Percentiles rank a stretch among this genome's conserved stretches.
Conservation (phyloP, 1,140 invertebrate genomes). For the Drosophila bocqueti region DNA sequence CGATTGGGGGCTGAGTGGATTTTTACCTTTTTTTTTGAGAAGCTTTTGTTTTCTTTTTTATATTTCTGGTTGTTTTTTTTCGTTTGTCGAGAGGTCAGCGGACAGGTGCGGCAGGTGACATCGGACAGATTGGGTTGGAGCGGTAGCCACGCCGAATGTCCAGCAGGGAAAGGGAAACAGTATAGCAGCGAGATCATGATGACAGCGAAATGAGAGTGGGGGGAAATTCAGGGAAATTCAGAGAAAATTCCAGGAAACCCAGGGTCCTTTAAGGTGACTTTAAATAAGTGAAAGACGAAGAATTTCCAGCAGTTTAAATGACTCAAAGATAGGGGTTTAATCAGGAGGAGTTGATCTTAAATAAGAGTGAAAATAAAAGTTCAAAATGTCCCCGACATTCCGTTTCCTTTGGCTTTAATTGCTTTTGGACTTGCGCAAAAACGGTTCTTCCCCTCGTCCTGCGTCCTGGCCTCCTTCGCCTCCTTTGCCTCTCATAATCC, state of each 20-base stretch:
- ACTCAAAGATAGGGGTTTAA: background rate
- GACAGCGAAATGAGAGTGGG: slow-evolving; percentile 15
- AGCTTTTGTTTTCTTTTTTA: slow-evolving; percentile 24
- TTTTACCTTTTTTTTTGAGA: slow-evolving; percentile 38
- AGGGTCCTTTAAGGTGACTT: background rate
- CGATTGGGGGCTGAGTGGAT: slow-evolving; percentile 41
- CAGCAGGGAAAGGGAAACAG: background rate
- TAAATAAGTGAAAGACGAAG: background rate
- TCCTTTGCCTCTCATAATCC: background rate
- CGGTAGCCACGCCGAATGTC: background rate
- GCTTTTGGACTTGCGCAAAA: background rate
- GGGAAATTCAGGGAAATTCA: background rate
- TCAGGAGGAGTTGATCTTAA: background rate
- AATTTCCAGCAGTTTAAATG: background rate
- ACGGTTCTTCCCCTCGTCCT: background rate
- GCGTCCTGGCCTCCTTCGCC: background rate
- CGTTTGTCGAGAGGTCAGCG: slow-evolving; percentile 24
- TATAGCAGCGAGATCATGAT: slow-evolving; percentile 16
- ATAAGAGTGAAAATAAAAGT: background rate
- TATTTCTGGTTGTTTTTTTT: background rate
- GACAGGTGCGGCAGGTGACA: slow-evolving; percentile 51
- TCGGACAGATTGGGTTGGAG: slow-evolving; percentile 44
- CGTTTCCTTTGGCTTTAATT: background rate
- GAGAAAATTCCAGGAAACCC: background rate
- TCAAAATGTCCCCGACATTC: background rate